Percentiles rank a stretch among this genome's conserved stretches.
phyloP scores from a whole-genome alignment of 1,140 invertebrate species.

The Heliconius hermathena region DNA sequence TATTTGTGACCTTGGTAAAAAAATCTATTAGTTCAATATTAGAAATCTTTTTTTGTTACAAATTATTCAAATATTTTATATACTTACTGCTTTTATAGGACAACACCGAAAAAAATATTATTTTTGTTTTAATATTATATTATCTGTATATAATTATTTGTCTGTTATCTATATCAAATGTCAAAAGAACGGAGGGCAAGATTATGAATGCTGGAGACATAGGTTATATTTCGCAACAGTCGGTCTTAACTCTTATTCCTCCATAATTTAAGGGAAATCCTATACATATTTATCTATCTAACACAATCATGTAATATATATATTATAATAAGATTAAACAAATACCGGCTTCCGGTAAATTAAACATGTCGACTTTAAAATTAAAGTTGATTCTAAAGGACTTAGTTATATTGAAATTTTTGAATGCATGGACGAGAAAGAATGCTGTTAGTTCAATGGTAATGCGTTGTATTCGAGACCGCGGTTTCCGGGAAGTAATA shows the following conservation, averaged over 20 bases:
- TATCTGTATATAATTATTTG: not conserved
- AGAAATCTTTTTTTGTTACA: too few species aligned
- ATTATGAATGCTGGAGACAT: slow-evolving; percentile 1
- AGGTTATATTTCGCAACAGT: slow-evolving; percentile 47
- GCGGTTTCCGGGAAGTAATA: slow-evolving; percentile 60
- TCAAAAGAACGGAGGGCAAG: not conserved
- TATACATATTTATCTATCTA: not conserved
- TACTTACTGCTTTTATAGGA: too few species aligned
- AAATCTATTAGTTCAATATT: too few species aligned
- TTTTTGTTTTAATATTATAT: not conserved
- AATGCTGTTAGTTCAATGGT: slow-evolving; percentile 59
- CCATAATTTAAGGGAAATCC: not conserved
- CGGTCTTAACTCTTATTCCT: slow-evolving; percentile 8
- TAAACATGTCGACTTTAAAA: slow-evolving; percentile 48
- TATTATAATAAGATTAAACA: not conserved
- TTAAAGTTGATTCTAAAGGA: slow-evolving; percentile 56
- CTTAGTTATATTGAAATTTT: slow-evolving; percentile 55
- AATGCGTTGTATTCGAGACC: slow-evolving; percentile 57
- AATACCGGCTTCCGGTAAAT: slow-evolving; percentile 10
- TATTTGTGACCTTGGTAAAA: not conserved
- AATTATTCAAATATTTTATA: too few species aligned
- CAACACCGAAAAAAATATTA: too few species aligned
- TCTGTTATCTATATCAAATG: not conserved
- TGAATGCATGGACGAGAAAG: slow-evolving; percentile 63
- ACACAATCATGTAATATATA: slow-evolving; percentile 2